Base-by-base conservation (phyloP, 1,140 invertebrate species). In the Harlomillsia oculata region DNA sequence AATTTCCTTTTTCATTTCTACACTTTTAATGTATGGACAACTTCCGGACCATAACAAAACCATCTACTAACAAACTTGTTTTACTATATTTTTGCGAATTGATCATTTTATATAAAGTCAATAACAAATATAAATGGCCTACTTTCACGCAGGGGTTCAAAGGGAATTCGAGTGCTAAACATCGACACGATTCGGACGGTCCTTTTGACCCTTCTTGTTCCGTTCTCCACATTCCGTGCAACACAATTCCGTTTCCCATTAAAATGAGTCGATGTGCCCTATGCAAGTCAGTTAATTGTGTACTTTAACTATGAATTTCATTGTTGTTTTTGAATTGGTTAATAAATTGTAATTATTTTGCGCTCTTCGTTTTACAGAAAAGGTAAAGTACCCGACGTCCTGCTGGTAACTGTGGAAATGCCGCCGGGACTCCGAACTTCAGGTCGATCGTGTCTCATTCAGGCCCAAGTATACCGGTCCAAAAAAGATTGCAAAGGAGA, bases 371-470 rank as follows among this genome's bases (percentile, higher is more conserved):
- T 60, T 60, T 25, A 23, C 69, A 85, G 85, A 56, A 81, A 80
- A 53, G 82, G 80, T 3, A 84, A 84, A 65, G 93, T 97, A 0
- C 91, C 92, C 0, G 89, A 96, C 67, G 82, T 97, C 2, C 68
- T 96, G 32, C 81, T 97, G 60, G 83, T 88, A 2, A 95, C 92
- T 0, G 83, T 93, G 51, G 88, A 95, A 62, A 80, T 87, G 14
- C 86, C 89, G 0, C 78, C 80, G 46, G 80, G 79, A 28, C 72
- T 94, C 14, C 78, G 80, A 6, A 79, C 81, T 3, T 79, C 80
- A n/a, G 89, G 87, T 3, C 77, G 78, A 44, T 86, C 85, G 5
- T 83, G 82, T 57, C 78, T 87, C 41, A 76, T 87, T 55, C 84
- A 87, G 67, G 82, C 84, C 1, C 82, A 86, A 61, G 84, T 90